Percentiles rank a stretch among this genome's conserved stretches.
These are phyloP conservation scores for Gallirallus australis DNA, from an alignment of 2,797 vertebrate species.

Conservation along the genomic window DNA sequence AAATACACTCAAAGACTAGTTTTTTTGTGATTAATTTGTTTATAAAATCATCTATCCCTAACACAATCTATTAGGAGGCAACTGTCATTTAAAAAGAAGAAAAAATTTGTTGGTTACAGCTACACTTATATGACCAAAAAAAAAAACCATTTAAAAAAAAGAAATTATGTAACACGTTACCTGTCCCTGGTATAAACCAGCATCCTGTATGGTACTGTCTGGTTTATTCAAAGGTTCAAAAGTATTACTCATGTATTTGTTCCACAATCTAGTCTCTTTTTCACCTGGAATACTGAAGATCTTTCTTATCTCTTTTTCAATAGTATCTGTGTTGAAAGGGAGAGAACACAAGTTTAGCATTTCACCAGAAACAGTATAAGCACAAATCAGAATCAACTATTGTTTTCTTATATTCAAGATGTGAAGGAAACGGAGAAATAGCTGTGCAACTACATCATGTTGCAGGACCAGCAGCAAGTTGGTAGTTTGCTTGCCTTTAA, in stretches of 20 bases:
- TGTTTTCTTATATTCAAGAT: not conserved
- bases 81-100: not conserved
- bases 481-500: not conserved
- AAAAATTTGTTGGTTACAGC: not conserved
- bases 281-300: constrained; percentile 96
- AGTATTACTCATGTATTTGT: constrained; percentile 99
- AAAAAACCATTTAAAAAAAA: not conserved
- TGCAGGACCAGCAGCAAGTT: not conserved
- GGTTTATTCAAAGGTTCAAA: constrained; percentile 98
- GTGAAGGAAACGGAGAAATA: not conserved
- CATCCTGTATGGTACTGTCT: constrained; percentile 98
- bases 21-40: not conserved
- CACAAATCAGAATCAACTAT: not conserved
- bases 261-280: constrained; percentile 98
- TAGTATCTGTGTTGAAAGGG: constrained; percentile 85
- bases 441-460: not conserved
- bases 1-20: not conserved
- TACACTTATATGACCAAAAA: not conserved
- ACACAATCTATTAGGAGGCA: not conserved
- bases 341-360: constrained; percentile 50
- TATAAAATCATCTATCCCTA: not conserved
- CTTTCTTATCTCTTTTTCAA: constrained; percentile 98
- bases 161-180: constrained; percentile 76
- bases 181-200: constrained; percentile 98
- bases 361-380: not conserved